Evolutionary conservation across 2,888 invertebrate species (phyloP).

Genomic region (Epiblema foenella): DNA sequence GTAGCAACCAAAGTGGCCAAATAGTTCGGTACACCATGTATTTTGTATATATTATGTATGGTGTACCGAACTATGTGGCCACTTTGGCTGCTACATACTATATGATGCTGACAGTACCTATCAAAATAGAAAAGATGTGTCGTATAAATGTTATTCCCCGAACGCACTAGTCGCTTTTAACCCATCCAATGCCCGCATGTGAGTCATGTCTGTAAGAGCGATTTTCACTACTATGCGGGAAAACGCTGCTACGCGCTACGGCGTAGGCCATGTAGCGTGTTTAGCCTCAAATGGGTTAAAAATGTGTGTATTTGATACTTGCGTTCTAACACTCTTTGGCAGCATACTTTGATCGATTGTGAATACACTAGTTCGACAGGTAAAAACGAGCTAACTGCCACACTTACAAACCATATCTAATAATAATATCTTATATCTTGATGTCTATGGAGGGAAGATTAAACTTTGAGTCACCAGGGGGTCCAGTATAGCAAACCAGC

Average conservation of each 20-base stretch:
- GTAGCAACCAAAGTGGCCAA: no score
- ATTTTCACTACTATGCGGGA: no score
- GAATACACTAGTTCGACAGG: not conserved
- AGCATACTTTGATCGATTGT: not conserved
- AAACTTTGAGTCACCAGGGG: no score
- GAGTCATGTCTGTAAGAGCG: no score
- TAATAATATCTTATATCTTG: not conserved
- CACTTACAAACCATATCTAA: not conserved
- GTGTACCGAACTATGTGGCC: no score
- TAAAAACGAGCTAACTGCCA: not conserved
- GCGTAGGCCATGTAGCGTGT: no score
- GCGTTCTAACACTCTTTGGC: not conserved
- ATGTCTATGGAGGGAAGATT: not conserved
- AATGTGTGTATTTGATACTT: not conserved
- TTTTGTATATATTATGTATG: no score
- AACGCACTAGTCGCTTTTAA: not conserved
- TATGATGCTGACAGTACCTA: not conserved
- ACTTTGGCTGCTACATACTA: no score
- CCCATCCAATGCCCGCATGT: no score
- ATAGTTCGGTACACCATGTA: no score
- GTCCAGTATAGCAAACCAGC: no score
- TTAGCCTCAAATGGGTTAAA: not conserved
- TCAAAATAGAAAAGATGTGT: not conserved
- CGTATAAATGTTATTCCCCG: not conserved
- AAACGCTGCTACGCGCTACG: no score